These are phyloP conservation scores for Phodopus roborovskii DNA, from an alignment of 2,113 vertebrate species.

Conservation along the genomic window DNA sequence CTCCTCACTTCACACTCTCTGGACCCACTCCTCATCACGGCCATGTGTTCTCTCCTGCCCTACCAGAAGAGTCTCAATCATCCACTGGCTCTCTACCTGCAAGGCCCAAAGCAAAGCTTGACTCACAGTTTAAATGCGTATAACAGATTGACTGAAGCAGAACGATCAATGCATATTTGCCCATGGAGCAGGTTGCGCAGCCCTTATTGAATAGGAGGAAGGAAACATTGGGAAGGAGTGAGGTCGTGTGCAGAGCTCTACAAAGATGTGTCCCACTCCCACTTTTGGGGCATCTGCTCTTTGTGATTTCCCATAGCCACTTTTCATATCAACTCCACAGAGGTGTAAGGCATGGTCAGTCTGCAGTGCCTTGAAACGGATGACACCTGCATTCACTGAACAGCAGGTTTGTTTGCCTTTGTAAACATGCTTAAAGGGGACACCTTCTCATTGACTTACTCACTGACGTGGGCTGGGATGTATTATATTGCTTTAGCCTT, in stretches of 20 bases:
- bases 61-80: neutral
- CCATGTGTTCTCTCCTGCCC: neutral
- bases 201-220: neutral
- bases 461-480: neutral
- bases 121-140: neutral
- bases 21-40: neutral
- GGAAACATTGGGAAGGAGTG: neutral
- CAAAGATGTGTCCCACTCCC: neutral
- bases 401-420: neutral
- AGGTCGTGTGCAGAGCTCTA: neutral
- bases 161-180: neutral
- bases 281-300: neutral
- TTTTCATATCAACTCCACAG: neutral
- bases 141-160: constrained; percentile 19
- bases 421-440: neutral
- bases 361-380: neutral
- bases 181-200: neutral
- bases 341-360: neutral
- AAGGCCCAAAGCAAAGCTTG: neutral
- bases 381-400: neutral
- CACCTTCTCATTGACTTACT: neutral
- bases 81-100: neutral
- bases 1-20: neutral
- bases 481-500: neutral
- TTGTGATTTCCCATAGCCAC: neutral